Evolutionary conservation across 2,797 vertebrate species (phyloP).

Genomic region (Microtus obscurus): DNA sequence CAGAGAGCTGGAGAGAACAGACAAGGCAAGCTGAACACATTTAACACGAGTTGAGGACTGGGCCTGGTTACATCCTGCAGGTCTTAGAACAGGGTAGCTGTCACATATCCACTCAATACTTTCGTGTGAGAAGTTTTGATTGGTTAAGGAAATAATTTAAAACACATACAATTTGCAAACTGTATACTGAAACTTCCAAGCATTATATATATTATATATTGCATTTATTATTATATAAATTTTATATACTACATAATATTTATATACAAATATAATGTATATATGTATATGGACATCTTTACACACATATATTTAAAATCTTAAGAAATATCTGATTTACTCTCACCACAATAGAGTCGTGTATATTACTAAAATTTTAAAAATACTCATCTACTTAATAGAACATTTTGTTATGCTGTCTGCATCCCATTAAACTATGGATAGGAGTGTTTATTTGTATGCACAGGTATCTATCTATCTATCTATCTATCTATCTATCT

Average conservation of each 20-base stretch:
- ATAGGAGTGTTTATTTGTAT: background rate
- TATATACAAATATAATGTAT: background rate
- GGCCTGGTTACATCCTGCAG: background rate
- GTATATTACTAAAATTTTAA: slow-evolving; percentile 38
- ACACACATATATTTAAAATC: background rate
- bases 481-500: background rate
- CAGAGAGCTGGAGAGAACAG: background rate
- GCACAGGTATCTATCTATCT: background rate
- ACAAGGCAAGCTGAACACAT: background rate
- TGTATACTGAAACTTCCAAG: background rate
- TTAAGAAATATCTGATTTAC: background rate
- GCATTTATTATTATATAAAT: too few species aligned
- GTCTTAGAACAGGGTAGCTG: background rate
- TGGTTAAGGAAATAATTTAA: slow-evolving; percentile 27
- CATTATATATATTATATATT: too few species aligned
- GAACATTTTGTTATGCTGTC: background rate
- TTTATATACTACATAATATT: too few species aligned
- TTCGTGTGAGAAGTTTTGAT: slow-evolving; percentile 5
- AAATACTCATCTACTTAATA: background rate
- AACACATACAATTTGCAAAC: background rate
- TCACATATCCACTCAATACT: background rate
- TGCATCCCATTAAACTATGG: background rate
- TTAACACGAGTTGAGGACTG: background rate
- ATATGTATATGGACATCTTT: too few species aligned
- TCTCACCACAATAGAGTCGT: background rate